Base-by-base conservation (phyloP, 1,140 invertebrate genomes). In the Achroia grisella region DNA sequence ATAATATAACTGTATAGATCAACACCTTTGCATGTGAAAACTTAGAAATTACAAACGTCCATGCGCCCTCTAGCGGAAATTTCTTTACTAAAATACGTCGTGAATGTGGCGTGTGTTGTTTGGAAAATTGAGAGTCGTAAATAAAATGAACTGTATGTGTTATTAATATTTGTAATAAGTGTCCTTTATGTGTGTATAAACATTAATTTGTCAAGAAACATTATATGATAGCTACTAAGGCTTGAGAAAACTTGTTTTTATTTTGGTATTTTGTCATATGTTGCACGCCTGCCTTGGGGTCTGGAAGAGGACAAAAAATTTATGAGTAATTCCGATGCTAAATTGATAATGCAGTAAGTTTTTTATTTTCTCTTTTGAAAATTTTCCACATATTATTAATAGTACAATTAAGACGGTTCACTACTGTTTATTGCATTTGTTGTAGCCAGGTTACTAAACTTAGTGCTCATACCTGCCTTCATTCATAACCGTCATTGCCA, bases 91-190 rank as follows among this genome's bases (percentile, higher is more conserved):
- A 80, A 74, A 71, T 85, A 83, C 68, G 79, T 79, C 75, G 82
- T 83, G 82, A 86, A 86, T 86, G 84, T 86, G 84, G 84, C 84
- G 84, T 86, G 84, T 86, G 82, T 86, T 86, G 84, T 86, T 86
- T 86, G 80, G 71, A 68, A 71, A 75, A 70, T 72, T 71, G 65
- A 71, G 72, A 83, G 70, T 84, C 81, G 84, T 86, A 86, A 86
- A 86, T 85, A 86, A 84, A 86, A 81, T 83, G 74, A 59, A 61
- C 65, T 68, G 49, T 60, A 64, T 75, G 55, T 58, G 61, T 58
- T 62, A 58, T 40, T 71, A 71, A 69, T 67, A 63, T 40, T 66
- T 52, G 57, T 58, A 69, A 49, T 71, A 74, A 77, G 68, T 73
- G 63, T 48, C 56, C 45, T 66, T 67, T 44, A 52, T 62, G 41